Evolutionary conservation across 2,888 invertebrate genomes (phyloP).

Genomic region (Amphiduros pacificus): DNA sequence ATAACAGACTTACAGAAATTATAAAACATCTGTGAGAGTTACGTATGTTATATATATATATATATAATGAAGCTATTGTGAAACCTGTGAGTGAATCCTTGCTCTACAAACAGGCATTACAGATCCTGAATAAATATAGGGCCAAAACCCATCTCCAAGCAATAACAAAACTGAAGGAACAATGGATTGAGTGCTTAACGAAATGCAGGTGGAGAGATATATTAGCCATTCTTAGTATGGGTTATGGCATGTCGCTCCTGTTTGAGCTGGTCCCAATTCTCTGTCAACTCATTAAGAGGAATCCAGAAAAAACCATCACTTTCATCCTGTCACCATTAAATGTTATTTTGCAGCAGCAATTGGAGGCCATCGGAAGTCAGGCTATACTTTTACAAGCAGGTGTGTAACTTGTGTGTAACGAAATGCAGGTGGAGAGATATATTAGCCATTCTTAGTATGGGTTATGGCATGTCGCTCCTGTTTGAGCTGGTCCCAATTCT

Average conservation of each 20-base stretch:
- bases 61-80: too few relatives aligned
- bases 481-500: conserved; percentile 2
- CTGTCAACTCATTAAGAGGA: neutral
- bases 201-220: neutral
- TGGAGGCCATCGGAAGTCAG: neutral
- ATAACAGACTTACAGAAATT: too few relatives aligned
- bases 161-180: neutral
- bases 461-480: conserved; percentile 7
- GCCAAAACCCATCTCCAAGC: too few relatives aligned
- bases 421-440: neutral
- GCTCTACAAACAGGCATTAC: too few relatives aligned
- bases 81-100: too few relatives aligned
- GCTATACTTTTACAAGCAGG: neutral
- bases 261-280: conserved; percentile 2
- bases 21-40: too few relatives aligned
- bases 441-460: conserved; percentile 3
- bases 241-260: conserved; percentile 7
- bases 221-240: conserved; percentile 3
- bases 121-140: too few relatives aligned
- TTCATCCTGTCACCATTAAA: conserved; percentile 1
- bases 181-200: neutral
- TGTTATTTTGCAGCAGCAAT: conserved; percentile 3
- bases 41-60: too few relatives aligned
- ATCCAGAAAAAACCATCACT: neutral
- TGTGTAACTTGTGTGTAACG: too few relatives aligned